These are phyloP conservation scores for Ichneumoninae sp. DNA, from an alignment of 2,888 invertebrate species.

Conservation along the genomic window DNA sequence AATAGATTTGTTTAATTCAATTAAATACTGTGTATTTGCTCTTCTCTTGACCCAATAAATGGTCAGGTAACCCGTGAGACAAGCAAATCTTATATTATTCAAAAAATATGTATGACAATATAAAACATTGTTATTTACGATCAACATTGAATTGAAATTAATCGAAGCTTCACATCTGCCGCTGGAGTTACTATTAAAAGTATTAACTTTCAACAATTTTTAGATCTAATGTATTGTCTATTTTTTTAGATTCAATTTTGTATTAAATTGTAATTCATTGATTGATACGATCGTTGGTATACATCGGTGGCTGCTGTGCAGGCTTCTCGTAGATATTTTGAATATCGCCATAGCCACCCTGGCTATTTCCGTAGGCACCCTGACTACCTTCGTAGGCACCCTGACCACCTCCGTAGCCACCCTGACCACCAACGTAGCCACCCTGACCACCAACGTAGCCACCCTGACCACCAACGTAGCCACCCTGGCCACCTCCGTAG, in stretches of 20 bases:
- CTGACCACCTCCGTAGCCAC: neutral
- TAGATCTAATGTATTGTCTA: neutral
- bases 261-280: neutral
- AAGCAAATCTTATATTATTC: neutral
- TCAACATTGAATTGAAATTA: neutral
- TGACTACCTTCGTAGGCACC: neutral
- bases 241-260: neutral
- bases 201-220: neutral
- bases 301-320: neutral
- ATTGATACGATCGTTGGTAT: neutral
- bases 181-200: neutral
- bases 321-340: neutral
- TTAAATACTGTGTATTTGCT: neutral
- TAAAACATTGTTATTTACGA: neutral
- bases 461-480: neutral
- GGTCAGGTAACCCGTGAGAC: neutral
- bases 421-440: neutral
- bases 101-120: neutral
- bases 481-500: constrained; percentile 5
- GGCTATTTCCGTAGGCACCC: neutral
- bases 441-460: neutral
- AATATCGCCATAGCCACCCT: neutral
- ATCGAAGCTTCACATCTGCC: neutral
- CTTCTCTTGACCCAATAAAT: neutral
- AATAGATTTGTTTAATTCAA: neutral